Evolutionary conservation across 2,797 vertebrate genomes (phyloP), one percentile per base, ranked within the genome.

Genomic region (Pipistrellus nathusii): DNA sequence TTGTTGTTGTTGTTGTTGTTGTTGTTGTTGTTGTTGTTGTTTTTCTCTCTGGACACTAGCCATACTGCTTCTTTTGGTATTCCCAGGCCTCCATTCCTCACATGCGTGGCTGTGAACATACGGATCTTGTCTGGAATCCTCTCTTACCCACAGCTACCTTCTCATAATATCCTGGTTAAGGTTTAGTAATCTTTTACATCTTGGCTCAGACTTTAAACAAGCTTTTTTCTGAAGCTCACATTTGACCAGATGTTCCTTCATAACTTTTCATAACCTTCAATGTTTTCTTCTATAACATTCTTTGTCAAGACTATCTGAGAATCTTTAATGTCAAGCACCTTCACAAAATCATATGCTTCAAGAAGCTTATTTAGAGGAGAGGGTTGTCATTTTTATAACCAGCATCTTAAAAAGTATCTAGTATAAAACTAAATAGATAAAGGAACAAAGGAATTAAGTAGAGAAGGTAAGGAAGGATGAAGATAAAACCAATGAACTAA

Each of bases 371-470:
- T 57, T 69, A 30, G 5, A 3, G 27, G 13, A 72, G 14, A 15
- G 4, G 8, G 12, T 23, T 88, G 35, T 72, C 83, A 68, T 69
- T 88, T 93, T 85, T 94, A 73, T 82, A 82, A 27, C 23, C 59
- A 73, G 25, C 23, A 68, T 73, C 46, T 90, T 51, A 53, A 62
- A 44, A 90, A 57, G 41, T 91, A 3, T 30, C 46, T 44, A 48
- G 20, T 53, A 73, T 13, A 62, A 73, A 23, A 21, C 5, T 89
- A 57, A 68, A 35, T 27, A 90, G 64, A 46, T 76, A 64, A 71
- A 48, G n/a, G n/a, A 44, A 48, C 72, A 35, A 73, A 35, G 23
- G 55, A 91, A 68, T 85, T 68, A 85, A 81, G 23, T 68, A 85
- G 81, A 51, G 55, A 85, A 89, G 2, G 13, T 41, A 41, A 68